phyloP scores from a whole-genome alignment of 2,888 invertebrate species.

The Caenorhabditis doughertyi region DNA sequence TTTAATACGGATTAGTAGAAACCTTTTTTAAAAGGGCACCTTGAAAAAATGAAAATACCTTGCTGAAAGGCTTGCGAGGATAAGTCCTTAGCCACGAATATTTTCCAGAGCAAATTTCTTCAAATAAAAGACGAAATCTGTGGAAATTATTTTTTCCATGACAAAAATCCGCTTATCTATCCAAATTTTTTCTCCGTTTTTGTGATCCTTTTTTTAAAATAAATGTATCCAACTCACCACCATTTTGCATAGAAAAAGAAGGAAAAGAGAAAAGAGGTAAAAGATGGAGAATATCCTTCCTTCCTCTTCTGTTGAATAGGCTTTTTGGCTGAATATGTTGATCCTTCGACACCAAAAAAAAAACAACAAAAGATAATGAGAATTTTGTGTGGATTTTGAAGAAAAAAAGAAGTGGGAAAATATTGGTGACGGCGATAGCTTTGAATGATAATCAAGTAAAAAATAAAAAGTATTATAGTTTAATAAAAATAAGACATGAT shows the following conservation, averaged over 20 bases:
- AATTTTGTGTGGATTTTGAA: conserved; percentile 5
- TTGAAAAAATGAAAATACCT: background rate
- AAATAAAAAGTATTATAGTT: background rate
- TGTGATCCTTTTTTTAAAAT: background rate
- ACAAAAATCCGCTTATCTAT: conserved; percentile 18
- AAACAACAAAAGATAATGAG: conserved; percentile 44
- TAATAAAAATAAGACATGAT: no score
- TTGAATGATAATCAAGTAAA: background rate
- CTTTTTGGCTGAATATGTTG: conserved; percentile 19
- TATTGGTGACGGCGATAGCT: background rate
- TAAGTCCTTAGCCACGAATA: no score
- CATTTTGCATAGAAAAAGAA: conserved; percentile 7
- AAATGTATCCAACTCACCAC: conserved; percentile 31
- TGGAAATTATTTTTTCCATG: no score
- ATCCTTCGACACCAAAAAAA: conserved; percentile 16
- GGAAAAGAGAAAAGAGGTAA: background rate
- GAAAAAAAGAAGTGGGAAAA: background rate
- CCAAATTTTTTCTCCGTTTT: background rate
- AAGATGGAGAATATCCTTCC: conserved; percentile 19
- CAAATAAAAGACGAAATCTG: no score
- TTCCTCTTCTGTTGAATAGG: background rate
- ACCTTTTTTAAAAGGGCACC: background rate
- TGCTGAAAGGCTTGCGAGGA: background rate
- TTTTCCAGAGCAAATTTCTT: no score
- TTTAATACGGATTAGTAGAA: background rate